Conservation (phyloP, 2,113 vertebrate genomes). For the Rissa tridactyla region DNA sequence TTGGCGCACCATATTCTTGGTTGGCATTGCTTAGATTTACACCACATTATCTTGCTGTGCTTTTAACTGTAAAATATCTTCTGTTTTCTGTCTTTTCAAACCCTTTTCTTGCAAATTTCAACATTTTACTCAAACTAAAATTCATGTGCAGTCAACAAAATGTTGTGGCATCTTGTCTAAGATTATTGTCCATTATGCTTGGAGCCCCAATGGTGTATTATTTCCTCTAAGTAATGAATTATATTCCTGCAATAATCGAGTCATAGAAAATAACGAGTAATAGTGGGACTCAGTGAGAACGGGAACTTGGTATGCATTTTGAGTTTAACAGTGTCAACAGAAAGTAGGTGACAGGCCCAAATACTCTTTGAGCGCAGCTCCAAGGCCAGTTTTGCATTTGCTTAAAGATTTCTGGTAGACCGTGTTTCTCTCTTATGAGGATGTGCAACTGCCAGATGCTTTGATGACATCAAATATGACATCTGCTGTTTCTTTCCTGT, state of each 20-base stretch:
- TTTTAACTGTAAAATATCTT: neutral
- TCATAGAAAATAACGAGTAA: neutral
- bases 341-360: neutral
- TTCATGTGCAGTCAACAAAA: neutral
- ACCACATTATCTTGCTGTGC: neutral
- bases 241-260: neutral
- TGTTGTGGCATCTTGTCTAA: neutral
- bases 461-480: neutral
- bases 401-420: neutral
- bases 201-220: neutral
- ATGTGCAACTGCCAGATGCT: neutral
- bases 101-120: neutral
- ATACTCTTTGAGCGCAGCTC: neutral
- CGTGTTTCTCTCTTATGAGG: neutral
- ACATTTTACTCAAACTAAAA: neutral
- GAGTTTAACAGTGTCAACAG: neutral
- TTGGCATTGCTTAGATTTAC: neutral
- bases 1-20: neutral
- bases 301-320: neutral
- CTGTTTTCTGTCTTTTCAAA: neutral
- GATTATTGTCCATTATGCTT: neutral
- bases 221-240: neutral
- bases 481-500: neutral
- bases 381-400: neutral
- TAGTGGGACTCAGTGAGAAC: neutral